These are phyloP conservation scores for Lutjanus erythropterus DNA, from an alignment of 2,113 vertebrate genomes.

Conservation along the genomic window DNA sequence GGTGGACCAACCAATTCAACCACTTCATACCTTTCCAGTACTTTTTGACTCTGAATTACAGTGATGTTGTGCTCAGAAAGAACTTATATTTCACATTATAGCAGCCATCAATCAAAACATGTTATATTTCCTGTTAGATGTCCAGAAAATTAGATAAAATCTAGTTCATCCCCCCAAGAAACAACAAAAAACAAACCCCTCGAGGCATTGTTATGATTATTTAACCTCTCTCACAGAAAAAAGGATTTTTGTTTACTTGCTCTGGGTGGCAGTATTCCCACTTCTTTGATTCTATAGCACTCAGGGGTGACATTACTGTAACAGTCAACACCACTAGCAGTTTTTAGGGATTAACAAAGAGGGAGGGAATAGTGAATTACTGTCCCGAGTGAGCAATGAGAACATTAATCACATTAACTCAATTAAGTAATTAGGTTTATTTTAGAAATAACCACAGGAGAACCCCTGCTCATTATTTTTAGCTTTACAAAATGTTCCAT, in stretches of 20 bases:
- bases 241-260: constrained; percentile 4
- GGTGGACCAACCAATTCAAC: no score
- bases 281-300: background rate
- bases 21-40: background rate
- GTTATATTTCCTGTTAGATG: background rate
- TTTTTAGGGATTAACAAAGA: background rate
- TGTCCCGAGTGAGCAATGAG: background rate
- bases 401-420: background rate
- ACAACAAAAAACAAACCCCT: background rate
- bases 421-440: background rate
- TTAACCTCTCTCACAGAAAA: background rate
- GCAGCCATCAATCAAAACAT: background rate
- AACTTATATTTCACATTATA: background rate
- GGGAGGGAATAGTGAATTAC: background rate
- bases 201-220: background rate
- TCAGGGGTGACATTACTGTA: background rate
- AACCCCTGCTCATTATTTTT: background rate
- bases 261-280: constrained; percentile 39
- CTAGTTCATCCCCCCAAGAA: background rate
- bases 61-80: background rate
- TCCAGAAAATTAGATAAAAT: background rate
- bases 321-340: background rate
- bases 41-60: background rate
- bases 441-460: background rate
- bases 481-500: background rate